Evolutionary conservation across 37 sponge, comb jelly and placozoan genomes (phyloP).

Genomic region (Bolinopsis microptera): DNA sequence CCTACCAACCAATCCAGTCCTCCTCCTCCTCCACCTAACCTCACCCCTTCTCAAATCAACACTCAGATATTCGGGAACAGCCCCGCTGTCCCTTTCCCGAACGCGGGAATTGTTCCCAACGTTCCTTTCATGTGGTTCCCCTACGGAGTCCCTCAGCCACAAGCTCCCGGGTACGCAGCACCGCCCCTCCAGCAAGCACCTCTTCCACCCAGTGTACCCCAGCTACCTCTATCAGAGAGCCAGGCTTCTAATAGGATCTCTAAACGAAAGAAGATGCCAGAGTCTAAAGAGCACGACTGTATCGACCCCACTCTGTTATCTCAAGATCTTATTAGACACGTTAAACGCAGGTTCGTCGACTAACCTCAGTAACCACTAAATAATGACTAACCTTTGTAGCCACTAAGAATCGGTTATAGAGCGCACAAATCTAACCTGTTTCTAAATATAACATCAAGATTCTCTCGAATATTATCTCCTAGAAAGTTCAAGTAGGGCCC

Average conservation of each 20-base stretch:
- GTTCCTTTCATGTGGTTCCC: conserved; percentile 65
- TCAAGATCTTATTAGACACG: conserved; percentile 54
- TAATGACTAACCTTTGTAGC: no score
- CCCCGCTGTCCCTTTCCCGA: conserved; percentile 43
- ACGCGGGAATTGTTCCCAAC: conserved; percentile 21
- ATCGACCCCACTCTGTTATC: conserved; percentile 26
- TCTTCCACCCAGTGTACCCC: not conserved
- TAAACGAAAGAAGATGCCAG: conserved; percentile 25
- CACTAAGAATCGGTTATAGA: no score
- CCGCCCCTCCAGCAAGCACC: not conserved
- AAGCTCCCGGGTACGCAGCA: not conserved
- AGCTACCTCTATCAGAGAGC: not conserved
- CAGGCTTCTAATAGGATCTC: conserved; percentile 3
- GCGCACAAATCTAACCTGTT: no score
- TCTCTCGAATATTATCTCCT: no score
- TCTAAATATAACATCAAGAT: no score
- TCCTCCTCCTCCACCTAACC: conserved; percentile 5
- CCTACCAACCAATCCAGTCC: not conserved
- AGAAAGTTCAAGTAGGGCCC: no score
- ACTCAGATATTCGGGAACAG: conserved; percentile 21
- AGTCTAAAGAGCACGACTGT: conserved; percentile 14
- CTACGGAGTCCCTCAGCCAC: conserved; percentile 46
- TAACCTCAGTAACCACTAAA: no score
- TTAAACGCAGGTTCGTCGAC: conserved; percentile 31
- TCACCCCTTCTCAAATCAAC: not conserved